Evolutionary conservation across 2,797 vertebrate genomes (phyloP).

Genomic region (Gobionotothen gibberifrons): DNA sequence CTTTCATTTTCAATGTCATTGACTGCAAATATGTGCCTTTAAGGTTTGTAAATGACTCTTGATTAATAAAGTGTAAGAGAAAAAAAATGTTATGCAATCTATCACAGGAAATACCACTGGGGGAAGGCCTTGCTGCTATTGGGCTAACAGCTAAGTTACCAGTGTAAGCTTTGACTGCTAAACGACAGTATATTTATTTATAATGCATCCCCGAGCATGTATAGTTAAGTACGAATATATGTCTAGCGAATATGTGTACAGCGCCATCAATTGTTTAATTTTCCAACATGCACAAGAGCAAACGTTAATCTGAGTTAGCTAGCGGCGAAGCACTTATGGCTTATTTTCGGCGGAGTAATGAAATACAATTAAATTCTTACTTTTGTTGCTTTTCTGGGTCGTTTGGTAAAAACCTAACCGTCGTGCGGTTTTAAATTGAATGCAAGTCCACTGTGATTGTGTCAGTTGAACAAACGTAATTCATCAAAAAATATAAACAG

Average conservation of each 20-base stretch:
- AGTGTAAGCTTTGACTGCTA: not conserved
- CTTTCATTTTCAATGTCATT: too few relatives aligned
- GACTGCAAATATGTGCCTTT: too few relatives aligned
- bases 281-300: not conserved
- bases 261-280: fast-evolving
- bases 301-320: conserved; percentile 16
- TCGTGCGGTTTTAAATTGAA: conserved; percentile 10
- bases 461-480: not conserved
- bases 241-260: fast-evolving
- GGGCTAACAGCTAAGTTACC: conserved; percentile 45
- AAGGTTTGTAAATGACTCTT: too few relatives aligned
- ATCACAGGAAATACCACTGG: too few relatives aligned
- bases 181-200: fast-evolving
- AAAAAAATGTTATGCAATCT: not conserved
- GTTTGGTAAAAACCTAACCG: conserved; percentile 47
- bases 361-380: conserved; percentile 51
- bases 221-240: fast-evolving
- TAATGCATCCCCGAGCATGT: fast-evolving
- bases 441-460: not conserved
- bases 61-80: too few relatives aligned
- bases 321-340: not conserved
- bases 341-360: too few relatives aligned
- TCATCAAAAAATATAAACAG: conserved; percentile 63
- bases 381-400: conserved; percentile 64
- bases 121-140: conserved; percentile 32